Base-by-base conservation (phyloP, 2,113 vertebrate genomes). In the Ageneiosus marmoratus region DNA sequence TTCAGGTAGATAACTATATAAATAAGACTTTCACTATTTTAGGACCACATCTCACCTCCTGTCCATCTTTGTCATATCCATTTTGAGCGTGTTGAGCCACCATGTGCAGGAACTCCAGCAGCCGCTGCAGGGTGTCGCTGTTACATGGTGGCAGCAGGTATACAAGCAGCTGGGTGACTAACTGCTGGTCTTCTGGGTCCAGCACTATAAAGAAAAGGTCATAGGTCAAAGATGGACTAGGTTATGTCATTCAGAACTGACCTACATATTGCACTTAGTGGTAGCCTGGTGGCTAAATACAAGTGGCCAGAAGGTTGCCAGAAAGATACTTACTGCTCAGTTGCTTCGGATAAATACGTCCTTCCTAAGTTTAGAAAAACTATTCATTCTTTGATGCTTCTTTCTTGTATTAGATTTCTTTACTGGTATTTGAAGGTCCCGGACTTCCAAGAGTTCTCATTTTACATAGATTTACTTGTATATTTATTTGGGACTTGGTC, bases 121-220 rank as follows among this genome's bases (percentile, higher is more conserved):
- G 95, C 46, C 96, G 93, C 87, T 98, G 96, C 55, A 99, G 95
- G 3, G 98, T 99, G 91, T 99, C 98, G 37, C 96, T 97, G 93
- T 98, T 98, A 90, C 98, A 98, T 79, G 97, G 95, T 88, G 98
- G 98, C 90, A 99, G 95, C 90, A 99, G 92, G 93, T 96, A 99
- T 86, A 98, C 92, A 89, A 99, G 95, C 83, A 98, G 96, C 91
- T 97, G 96, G 86, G 98, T 91, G 87, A 94, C 92, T 73, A 89
- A 92, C 82, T 92, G 89, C 90, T 96, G 97, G 72, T 97, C 95
- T 88, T 95, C 95, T 51, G 93, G 85, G 78, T 98, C 96, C 93
- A 99, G 90, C 91, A 96, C 98, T 99, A 34, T 37, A 4, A 60
- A 72, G 6, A 63, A n/a, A 79, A 44, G 60, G 41, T 50, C 16